Conservation (phyloP, 2,797 vertebrate species). For the Serranus cabrilla region DNA sequence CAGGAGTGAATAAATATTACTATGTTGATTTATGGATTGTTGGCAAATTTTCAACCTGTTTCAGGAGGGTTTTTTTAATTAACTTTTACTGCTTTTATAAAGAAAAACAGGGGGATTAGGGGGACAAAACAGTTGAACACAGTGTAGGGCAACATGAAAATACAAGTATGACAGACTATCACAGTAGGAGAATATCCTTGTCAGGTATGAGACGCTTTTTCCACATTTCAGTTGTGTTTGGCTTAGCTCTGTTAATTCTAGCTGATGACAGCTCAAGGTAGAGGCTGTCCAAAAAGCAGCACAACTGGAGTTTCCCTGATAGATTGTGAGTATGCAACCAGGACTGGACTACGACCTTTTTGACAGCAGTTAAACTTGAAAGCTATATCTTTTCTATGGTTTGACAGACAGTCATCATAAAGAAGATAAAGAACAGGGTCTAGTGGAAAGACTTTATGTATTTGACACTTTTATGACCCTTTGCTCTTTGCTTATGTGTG, state of each 20-base stretch:
- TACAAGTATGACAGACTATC: not conserved
- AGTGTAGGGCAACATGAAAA: constrained; percentile 12
- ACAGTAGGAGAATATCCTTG: constrained; percentile 30
- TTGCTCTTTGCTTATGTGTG: not conserved
- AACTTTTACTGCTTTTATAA: constrained; percentile 10
- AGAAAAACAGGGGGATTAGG: not conserved
- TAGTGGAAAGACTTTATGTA: constrained; percentile 30
- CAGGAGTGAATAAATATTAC: constrained; percentile 6
- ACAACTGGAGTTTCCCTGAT: constrained; percentile 43
- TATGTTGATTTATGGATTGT: constrained; percentile 13
- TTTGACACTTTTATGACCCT: constrained; percentile 38
- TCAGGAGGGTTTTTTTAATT: constrained; percentile 19
- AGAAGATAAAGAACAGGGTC: constrained; percentile 37
- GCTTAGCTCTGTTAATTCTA: constrained; percentile 41
- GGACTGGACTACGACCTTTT: constrained; percentile 17
- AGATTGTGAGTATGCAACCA: constrained; percentile 45
- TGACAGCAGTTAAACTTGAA: constrained; percentile 50
- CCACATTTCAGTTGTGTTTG: constrained; percentile 54
- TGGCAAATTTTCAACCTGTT: constrained; percentile 27
- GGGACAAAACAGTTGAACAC: not conserved
- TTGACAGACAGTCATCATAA: constrained; percentile 43
- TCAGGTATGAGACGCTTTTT: constrained; percentile 46
- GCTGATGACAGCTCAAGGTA: constrained; percentile 57
- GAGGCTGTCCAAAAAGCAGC: constrained; percentile 35
- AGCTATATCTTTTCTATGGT: constrained; percentile 27